These are phyloP conservation scores for Theocolax elegans DNA, from an alignment of 1,140 invertebrate species.

Conservation along the genomic window DNA sequence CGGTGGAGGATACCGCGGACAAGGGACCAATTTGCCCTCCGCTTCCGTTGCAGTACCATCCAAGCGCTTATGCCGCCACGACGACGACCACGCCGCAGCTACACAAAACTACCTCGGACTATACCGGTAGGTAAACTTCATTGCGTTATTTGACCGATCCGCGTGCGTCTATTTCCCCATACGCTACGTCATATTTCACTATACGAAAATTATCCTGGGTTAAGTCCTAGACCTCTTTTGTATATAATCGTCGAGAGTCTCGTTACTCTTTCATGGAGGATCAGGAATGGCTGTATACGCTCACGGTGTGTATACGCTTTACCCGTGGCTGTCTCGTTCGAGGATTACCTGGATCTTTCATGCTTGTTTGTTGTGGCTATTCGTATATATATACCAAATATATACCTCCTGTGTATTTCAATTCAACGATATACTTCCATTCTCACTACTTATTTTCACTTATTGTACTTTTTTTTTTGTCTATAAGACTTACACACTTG, in stretches of 20 bases:
- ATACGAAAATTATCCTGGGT: neutral
- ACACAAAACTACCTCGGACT: constrained; percentile 57
- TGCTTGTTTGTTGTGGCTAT: no score
- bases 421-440: no score
- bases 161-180: neutral
- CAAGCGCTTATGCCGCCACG: constrained; percentile 52
- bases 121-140: constrained; percentile 34
- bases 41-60: constrained; percentile 62
- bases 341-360: no score
- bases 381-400: no score
- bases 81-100: constrained; percentile 62
- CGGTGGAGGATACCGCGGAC: constrained; percentile 56
- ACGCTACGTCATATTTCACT: neutral
- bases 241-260: constrained; percentile 2
- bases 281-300: no score
- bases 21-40: constrained; percentile 67
- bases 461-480: no score
- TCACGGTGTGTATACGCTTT: neutral
- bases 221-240: neutral
- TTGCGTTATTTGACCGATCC: no score
- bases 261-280: constrained; percentile 5
- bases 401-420: no score
- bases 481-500: no score
- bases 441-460: no score
- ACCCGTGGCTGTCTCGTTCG: no score